A percentile compares a stretch with the other conserved stretches of the same genome.
Evolutionary conservation across 2,797 vertebrate genomes (phyloP).

Genomic region (Galaxias olidus): DNA sequence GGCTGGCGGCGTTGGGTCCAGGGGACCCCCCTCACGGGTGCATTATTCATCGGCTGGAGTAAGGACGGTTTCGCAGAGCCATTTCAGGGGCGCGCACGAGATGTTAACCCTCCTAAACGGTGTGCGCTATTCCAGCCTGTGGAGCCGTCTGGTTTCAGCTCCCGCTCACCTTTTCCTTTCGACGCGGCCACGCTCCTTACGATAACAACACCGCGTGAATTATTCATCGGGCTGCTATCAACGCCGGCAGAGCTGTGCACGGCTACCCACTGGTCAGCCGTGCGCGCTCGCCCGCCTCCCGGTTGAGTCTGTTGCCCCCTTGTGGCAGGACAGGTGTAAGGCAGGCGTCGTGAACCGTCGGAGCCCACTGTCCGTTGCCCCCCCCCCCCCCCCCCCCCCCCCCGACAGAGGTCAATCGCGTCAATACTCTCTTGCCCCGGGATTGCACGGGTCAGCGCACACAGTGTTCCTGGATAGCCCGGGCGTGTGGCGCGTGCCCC

Average conservation of each 20-base stretch:
- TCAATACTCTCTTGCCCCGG: too few relatives aligned
- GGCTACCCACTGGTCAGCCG: too few relatives aligned
- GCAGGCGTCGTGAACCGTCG: too few relatives aligned
- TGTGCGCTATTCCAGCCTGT: background rate
- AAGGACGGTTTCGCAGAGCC: constrained; percentile 24
- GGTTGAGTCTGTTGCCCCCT: constrained; percentile 58
- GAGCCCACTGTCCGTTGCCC: too few relatives aligned
- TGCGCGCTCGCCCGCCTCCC: background rate
- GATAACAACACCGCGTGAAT: background rate
- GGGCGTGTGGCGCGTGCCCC: too few relatives aligned
- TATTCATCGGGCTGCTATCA: background rate
- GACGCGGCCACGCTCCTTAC: too few relatives aligned
- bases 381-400: too few relatives aligned
- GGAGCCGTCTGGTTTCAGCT: background rate
- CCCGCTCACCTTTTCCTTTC: too few relatives aligned
- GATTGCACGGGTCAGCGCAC: too few relatives aligned
- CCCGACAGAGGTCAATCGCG: too few relatives aligned
- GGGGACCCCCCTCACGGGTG: constrained; percentile 41
- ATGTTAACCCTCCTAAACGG: constrained; percentile 6
- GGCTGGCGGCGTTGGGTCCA: constrained; percentile 48
- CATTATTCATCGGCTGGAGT: constrained; percentile 65
- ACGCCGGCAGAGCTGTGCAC: too few relatives aligned
- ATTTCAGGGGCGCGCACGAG: constrained; percentile 21
- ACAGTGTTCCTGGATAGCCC: too few relatives aligned
- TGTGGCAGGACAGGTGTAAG: constrained; percentile 9